Evolutionary conservation across 2,888 invertebrate species (phyloP).

Genomic region (Ptilodon capucinus): DNA sequence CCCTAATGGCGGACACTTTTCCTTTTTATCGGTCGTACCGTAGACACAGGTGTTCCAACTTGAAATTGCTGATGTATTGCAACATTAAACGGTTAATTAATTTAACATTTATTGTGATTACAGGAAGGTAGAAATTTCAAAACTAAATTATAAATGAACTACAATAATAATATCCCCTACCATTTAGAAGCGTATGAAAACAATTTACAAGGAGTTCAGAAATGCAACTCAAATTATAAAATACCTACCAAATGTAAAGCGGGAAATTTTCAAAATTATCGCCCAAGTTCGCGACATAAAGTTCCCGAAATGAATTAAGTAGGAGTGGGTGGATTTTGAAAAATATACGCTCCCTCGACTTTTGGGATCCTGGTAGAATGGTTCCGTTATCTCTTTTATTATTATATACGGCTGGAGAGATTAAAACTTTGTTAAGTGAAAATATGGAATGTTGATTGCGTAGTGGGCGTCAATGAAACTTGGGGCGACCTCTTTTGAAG

Average conservation of each 20-base stretch:
- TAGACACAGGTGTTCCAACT: constrained; percentile 39
- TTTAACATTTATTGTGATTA: too few species aligned
- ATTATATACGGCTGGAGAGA: constrained; percentile 6
- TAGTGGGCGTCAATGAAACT: not conserved
- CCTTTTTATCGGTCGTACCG: constrained; percentile 41
- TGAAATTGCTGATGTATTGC: constrained; percentile 7
- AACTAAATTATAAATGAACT: too few species aligned
- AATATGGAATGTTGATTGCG: not conserved
- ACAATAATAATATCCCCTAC: too few species aligned
- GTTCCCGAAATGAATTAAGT: constrained; percentile 50
- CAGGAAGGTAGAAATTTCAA: too few species aligned
- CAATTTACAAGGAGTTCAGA: constrained; percentile 25
- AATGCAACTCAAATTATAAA: constrained; percentile 42
- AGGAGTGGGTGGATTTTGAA: constrained; percentile 38
- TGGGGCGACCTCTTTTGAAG: too few species aligned
- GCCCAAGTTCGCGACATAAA: constrained; percentile 45
- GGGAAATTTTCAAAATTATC: constrained; percentile 54
- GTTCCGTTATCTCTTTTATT: constrained; percentile 20
- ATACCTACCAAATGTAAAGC: constrained; percentile 35
- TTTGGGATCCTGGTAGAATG: constrained; percentile 16
- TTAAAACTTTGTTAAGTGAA: not conserved
- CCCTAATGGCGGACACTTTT: constrained; percentile 44
- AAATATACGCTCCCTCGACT: constrained; percentile 38
- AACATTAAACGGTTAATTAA: constrained; percentile 3
- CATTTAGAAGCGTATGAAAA: constrained; percentile 35